phyloP scores from a whole-genome alignment of 2,888 invertebrate species.

The Eristalis pertinax region DNA sequence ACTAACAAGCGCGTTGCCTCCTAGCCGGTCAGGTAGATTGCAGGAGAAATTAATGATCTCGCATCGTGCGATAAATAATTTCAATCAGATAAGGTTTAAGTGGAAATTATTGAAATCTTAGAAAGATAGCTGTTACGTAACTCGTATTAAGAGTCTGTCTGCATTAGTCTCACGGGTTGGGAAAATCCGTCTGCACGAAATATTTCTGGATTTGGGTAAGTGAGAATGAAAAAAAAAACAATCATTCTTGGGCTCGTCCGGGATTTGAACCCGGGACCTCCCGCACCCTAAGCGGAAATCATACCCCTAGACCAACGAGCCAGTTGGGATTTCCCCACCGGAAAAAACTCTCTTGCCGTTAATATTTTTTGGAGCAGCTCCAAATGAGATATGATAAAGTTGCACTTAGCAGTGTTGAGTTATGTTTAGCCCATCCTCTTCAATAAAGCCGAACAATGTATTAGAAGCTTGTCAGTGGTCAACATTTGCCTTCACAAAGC shows the following conservation, averaged over 20 bases:
- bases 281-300: slow-evolving; percentile 82
- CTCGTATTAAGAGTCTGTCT: not conserved
- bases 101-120: slow-evolving; percentile 5
- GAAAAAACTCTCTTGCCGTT: not conserved
- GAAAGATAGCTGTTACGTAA: not conserved
- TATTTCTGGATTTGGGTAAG: not conserved
- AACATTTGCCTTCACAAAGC: too few species aligned
- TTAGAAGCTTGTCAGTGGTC: too few species aligned
- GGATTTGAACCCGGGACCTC: slow-evolving; percentile 83
- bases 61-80: slow-evolving; percentile 32
- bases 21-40: slow-evolving; percentile 19
- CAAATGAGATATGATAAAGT: too few species aligned
- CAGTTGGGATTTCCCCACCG: slow-evolving; percentile 49
- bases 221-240: not conserved
- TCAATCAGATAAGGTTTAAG: slow-evolving; percentile 11
- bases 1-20: slow-evolving; percentile 54
- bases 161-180: not conserved
- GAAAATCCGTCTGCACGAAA: not conserved
- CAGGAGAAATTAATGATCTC: slow-evolving; percentile 37
- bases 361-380: too few species aligned
- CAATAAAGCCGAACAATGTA: too few species aligned
- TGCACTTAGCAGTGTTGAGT: too few species aligned
- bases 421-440: too few species aligned
- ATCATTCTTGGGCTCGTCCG: slow-evolving; percentile 81
- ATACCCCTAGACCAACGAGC: slow-evolving; percentile 82